Conservation (phyloP, 2,888 invertebrate species). For the Girardia tigrina region DNA sequence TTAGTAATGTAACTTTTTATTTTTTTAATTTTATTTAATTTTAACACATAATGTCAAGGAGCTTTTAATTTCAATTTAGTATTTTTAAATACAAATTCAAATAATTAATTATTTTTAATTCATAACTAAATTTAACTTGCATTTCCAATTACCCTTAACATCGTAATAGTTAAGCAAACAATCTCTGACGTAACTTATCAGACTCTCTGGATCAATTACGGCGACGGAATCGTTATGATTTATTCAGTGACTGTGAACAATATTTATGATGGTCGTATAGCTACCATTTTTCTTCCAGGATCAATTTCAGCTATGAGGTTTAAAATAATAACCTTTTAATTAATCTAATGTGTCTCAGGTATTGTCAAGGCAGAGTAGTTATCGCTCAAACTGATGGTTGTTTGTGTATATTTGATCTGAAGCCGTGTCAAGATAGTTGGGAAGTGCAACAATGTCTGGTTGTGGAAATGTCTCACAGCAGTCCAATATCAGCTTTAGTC, state of each 20-base stretch:
- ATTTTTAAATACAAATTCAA: too few species aligned
- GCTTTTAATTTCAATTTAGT: too few species aligned
- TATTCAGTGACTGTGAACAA: neutral
- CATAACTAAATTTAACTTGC: too few species aligned
- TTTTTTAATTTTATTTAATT: too few species aligned
- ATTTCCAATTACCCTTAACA: too few species aligned
- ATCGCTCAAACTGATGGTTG: constrained; percentile 20
- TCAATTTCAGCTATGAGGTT: neutral
- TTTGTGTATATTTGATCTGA: constrained; percentile 13
- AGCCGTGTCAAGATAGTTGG: neutral
- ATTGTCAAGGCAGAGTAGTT: neutral
- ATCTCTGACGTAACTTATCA: neutral
- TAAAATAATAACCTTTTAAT: neutral
- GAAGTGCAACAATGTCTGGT: constrained; percentile 23
- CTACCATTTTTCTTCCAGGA: constrained; percentile 12
- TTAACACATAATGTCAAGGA: too few species aligned
- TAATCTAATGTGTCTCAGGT: neutral
- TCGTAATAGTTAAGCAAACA: constrained; percentile 23
- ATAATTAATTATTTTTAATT: too few species aligned
- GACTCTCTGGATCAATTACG: constrained; percentile 2
- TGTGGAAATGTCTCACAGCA: constrained; percentile 6
- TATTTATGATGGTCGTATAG: neutral
- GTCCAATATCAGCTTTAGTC: constrained; percentile 3
- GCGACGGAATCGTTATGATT: neutral
- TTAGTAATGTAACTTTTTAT: too few species aligned